Conservation (phyloP, 2,113 vertebrate species). For the Micronycteris hirsuta region DNA sequence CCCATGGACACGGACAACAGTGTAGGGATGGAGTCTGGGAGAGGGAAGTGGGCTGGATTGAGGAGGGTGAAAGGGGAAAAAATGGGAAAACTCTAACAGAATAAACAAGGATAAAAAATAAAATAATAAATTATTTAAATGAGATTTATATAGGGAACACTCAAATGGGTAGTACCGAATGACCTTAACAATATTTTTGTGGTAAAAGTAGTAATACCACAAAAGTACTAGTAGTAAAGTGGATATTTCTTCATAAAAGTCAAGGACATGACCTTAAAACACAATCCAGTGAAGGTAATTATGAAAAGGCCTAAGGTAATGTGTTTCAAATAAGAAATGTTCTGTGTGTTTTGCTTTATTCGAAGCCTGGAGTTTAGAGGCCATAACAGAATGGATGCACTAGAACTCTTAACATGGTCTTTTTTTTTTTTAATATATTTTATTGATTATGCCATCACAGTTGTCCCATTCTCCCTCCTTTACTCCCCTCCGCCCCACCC, state of each 20-base stretch:
- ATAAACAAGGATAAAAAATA: no score
- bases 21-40: no score
- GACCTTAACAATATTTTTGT: background rate
- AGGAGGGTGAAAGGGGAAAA: no score
- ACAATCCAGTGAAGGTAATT: background rate
- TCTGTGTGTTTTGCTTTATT: background rate
- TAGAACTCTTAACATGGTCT: background rate
- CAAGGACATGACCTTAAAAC: background rate
- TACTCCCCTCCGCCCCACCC: no score
- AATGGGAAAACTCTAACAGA: no score
- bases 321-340: background rate
- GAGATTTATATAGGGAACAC: background rate
- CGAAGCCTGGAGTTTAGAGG: background rate
- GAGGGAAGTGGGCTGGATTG: no score
- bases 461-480: no score
- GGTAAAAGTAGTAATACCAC: background rate
- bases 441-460: no score
- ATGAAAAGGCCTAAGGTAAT: background rate
- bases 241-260: background rate
- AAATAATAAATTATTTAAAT: background rate
- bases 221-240: no score
- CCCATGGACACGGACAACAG: no score
- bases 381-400: background rate
- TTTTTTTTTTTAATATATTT: no score
- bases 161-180: background rate